Base-by-base conservation (phyloP, 2,113 vertebrate genomes). In the Piliocolobus tephrosceles region DNA sequence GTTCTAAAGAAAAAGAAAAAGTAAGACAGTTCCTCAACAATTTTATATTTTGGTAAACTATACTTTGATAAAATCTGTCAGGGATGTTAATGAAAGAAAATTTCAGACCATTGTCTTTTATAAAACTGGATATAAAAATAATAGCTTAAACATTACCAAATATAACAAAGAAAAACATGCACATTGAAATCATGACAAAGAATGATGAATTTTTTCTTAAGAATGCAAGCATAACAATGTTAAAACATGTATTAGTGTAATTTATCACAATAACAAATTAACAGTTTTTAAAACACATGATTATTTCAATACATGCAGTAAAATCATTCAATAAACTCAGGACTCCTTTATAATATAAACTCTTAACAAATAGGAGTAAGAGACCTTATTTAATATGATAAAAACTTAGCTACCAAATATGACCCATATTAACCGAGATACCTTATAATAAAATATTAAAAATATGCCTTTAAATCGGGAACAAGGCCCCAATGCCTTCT, bases 361-460 rank as follows among this genome's bases (percentile, higher is more conserved):
- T 32, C 8, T 68, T 79, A 84, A 73, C 32, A 50, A 95, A 80
- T 47, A 61, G 35, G 1, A 88, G 73, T 84, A 64, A 93, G 30
- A 25, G 32, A 73, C 18, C 13, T 0, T 81, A 57, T 72, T 89
- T 78, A 55, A 43, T 88, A 75, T 88, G 35, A 93, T 73, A 88
- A 96, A 94, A 96, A 79, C 25, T 61, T 40, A 82, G 57, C 40
- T n/a, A 89, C 32, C 57, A 94, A 95, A 78, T n/a, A 72, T 45
- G 52, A 25, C 20, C 57, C 85, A 81, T 5, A 73, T 80, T 76
- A 84, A 86, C 10, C 18, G 87, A 64, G 35, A 85, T 52, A 50
- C 11, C 76, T 76, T 8, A 50, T 76, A 76, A 82, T 82, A 72
- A 86, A 96, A 91, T 91, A 78, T 50, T 76, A 76, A 89, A 95